phyloP scores from a whole-genome alignment of 2,113 vertebrate genomes.

The Heteronetta atricapilla region DNA sequence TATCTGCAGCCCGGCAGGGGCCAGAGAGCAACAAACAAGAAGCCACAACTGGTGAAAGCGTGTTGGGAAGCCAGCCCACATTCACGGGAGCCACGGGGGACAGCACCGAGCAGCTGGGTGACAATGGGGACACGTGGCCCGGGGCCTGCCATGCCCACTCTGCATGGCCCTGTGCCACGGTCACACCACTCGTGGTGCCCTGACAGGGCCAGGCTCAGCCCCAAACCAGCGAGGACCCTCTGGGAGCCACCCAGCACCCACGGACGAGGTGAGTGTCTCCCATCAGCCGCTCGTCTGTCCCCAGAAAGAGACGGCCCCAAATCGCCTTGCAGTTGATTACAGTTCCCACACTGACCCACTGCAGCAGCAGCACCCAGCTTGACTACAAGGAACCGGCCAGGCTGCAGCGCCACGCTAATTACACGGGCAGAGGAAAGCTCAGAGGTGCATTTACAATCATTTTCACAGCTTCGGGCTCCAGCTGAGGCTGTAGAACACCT shows the following conservation, averaged over 20 bases:
- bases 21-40: accelerated
- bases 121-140: too few relatives aligned
- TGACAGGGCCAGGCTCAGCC: background rate
- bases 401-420: background rate
- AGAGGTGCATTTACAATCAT: too few relatives aligned
- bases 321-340: background rate
- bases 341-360: background rate
- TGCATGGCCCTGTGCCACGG: too few relatives aligned
- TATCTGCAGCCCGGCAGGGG: background rate
- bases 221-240: background rate
- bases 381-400: background rate
- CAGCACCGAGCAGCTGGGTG: background rate
- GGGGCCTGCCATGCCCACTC: too few relatives aligned
- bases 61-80: background rate
- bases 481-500: accelerated
- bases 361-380: background rate
- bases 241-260: background rate
- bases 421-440: background rate
- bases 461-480: background rate
- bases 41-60: background rate
- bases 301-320: background rate
- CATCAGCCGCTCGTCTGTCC: background rate
- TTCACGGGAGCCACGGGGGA: accelerated
- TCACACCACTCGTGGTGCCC: too few relatives aligned
- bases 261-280: accelerated